These are phyloP conservation scores for Melanotaenia pygmaea DNA, from an alignment of 2,797 vertebrate genomes.

Conservation along the genomic window DNA sequence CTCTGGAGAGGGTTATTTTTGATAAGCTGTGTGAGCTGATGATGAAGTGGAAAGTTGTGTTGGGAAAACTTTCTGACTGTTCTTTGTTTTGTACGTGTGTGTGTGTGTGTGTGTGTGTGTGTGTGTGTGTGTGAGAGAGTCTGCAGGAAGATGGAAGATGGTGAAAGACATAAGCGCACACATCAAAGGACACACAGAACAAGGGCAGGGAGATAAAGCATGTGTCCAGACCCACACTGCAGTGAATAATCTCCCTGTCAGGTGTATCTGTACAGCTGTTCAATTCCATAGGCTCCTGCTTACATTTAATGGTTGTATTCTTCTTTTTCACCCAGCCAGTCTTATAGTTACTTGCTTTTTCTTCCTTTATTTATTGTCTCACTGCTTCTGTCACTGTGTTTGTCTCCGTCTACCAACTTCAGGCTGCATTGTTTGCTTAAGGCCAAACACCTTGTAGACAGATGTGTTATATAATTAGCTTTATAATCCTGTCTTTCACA, in stretches of 20 bases:
- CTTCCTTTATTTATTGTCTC: not conserved
- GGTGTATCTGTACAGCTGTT: conserved; percentile 64
- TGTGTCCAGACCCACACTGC: conserved; percentile 50
- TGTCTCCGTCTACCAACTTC: not conserved
- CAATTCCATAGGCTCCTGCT: conserved; percentile 10
- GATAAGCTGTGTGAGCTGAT: conserved; percentile 62
- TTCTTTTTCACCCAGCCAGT: conserved; percentile 4
- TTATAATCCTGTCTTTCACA: conserved; percentile 36
- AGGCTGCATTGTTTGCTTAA: conserved; percentile 14
- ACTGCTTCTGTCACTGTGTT: not conserved
- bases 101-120: not conserved
- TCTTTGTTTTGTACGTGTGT: conserved; percentile 31
- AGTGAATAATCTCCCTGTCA: conserved; percentile 68
- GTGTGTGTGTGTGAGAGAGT: not conserved
- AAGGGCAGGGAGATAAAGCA: conserved; percentile 71
- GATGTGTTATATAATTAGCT: too few species aligned
- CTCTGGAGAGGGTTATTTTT: conserved; percentile 74
- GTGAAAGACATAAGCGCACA: conserved; percentile 5
- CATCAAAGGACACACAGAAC: conserved; percentile 60
- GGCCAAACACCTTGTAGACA: too few species aligned
- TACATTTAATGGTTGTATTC: conserved; percentile 23
- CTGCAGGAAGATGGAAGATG: conserved; percentile 25
- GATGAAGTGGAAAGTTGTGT: conserved; percentile 63
- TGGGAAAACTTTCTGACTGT: conserved; percentile 51
- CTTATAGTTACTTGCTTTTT: conserved; percentile 26